Evolutionary conservation across 2,888 invertebrate species (phyloP), one percentile per base, ranked within the genome.

Genomic region (Oxystoma pomonae): DNA sequence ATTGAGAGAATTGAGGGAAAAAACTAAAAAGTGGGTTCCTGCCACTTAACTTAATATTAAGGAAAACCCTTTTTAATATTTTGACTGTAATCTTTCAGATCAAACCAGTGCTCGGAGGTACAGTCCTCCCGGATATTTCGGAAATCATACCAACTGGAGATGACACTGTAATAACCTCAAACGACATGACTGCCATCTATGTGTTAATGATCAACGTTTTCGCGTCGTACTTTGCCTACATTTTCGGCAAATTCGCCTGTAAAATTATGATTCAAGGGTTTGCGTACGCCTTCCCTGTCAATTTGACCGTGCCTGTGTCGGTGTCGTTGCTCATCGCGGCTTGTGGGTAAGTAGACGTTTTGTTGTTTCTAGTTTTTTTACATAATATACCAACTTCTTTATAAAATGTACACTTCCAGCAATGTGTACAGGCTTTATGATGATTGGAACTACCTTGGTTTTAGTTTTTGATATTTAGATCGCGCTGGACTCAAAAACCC

Each of bases 181-280:
- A 85, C 19, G 84, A 89, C 73, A 87, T 87, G 75, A 88, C 91
- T 0, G 89, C 92, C 0, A 80, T 90, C 35, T 91, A 91, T 76
- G 90, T 94, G 0, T 78, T 93, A 58, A 78, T 94, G 7, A 85
- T 96, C 51, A 95, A 96, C 81, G 84, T 95, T 57, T 83, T 90
- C 60, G 88, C 92, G 1, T 90, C 94, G 2, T 94, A 95, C 75
- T 83, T 95, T 58, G 94, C 94, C 73, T 97, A 96, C 75, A 90
- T 96, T 70, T 93, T 95, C 74, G 95, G 94, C 68, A 97, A 97
- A 82, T 96, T 96, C 71, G 95, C 96, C 1, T 96, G 97, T 82
- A 96, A 96, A 82, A 96, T 97, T 74, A 87, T 96, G 73, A 97
- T 98, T 70, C 98, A 98, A 83, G 92, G 96, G 19, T 95, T 97